phyloP scores from a whole-genome alignment of 2,888 invertebrate species.

The Gerris lacustris region DNA sequence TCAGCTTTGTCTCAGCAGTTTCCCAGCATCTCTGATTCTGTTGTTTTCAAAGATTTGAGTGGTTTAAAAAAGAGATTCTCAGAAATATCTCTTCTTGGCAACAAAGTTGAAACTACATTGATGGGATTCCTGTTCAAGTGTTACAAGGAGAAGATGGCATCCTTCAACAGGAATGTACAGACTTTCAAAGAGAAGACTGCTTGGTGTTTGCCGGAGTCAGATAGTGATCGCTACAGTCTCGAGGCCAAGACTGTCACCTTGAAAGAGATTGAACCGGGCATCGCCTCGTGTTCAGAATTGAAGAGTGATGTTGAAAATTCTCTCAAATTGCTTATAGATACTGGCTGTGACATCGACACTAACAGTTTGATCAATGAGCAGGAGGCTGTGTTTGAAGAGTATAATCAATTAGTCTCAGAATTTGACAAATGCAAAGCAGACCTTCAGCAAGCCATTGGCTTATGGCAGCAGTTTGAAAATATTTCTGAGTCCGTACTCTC shows the following conservation, averaged over 20 bases:
- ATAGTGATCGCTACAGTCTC: conserved; percentile 80
- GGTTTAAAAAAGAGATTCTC: conserved; percentile 74
- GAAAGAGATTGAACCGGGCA: conserved; percentile 58
- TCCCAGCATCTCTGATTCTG: conserved; percentile 64
- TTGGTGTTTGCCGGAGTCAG: conserved; percentile 82
- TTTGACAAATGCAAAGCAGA: conserved; percentile 49
- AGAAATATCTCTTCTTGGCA: conserved; percentile 60
- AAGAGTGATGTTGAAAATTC: conserved; percentile 58
- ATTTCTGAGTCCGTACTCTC: conserved; percentile 58
- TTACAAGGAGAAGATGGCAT: conserved; percentile 70
- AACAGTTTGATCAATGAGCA: conserved; percentile 55
- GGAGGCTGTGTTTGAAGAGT: conserved; percentile 54
- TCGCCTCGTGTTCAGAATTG: conserved; percentile 55
- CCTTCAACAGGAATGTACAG: conserved; percentile 65
- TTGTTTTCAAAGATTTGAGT: conserved; percentile 67
- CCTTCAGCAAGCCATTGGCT: conserved; percentile 55
- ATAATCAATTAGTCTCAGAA: conserved; percentile 55
- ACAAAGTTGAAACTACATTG: conserved; percentile 64
- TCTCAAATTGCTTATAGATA: conserved; percentile 54
- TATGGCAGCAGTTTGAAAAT: conserved; percentile 71
- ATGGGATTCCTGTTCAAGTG: conserved; percentile 73
- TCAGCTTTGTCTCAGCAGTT: conserved; percentile 58
- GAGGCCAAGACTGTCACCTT: conserved; percentile 79
- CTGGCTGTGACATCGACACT: conserved; percentile 59
- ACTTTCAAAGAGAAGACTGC: conserved; percentile 75